phyloP scores from a whole-genome alignment of 2,888 invertebrate species.

The Phyllotreta cruciferae region DNA sequence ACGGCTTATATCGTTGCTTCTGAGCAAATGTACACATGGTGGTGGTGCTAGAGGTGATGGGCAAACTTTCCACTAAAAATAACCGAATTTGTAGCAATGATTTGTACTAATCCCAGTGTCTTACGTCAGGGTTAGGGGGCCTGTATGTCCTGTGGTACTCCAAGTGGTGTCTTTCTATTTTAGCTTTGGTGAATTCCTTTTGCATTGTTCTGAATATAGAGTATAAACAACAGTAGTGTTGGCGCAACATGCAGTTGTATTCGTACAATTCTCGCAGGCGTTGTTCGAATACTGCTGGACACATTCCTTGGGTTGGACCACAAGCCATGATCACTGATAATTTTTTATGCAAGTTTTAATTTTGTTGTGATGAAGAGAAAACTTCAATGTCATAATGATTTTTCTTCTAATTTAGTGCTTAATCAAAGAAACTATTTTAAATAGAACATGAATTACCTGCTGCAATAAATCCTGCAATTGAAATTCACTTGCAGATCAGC shows the following conservation, averaged over 20 bases:
- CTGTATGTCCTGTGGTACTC: not conserved
- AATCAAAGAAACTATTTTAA: too few relatives aligned
- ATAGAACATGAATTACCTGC: too few relatives aligned
- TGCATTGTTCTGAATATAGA: not conserved
- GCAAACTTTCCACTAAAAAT: conserved; percentile 6
- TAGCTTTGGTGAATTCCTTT: conserved; percentile 1
- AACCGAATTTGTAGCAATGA: not conserved
- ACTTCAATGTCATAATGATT: too few relatives aligned
- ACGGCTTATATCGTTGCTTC: conserved; percentile 2
- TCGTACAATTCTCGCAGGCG: not conserved
- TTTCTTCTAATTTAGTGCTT: too few relatives aligned
- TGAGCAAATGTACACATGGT: not conserved
- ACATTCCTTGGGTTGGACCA: not conserved
- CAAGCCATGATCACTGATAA: not conserved
- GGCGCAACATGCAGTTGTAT: not conserved
- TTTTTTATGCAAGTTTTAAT: too few relatives aligned
- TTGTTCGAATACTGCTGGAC: not conserved
- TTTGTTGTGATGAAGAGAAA: too few relatives aligned
- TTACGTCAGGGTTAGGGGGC: conserved; percentile 3
- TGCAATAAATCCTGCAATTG: conserved; percentile 9
- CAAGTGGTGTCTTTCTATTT: conserved; percentile 1
- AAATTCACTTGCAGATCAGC: conserved; percentile 10
- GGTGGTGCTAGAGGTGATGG: not conserved
- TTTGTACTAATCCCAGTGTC: not conserved
- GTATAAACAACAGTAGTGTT: not conserved